Percentiles rank a stretch among this genome's conserved stretches.
phyloP scores from a whole-genome alignment of 2,113 vertebrate species.

The Saccopteryx bilineata region DNA sequence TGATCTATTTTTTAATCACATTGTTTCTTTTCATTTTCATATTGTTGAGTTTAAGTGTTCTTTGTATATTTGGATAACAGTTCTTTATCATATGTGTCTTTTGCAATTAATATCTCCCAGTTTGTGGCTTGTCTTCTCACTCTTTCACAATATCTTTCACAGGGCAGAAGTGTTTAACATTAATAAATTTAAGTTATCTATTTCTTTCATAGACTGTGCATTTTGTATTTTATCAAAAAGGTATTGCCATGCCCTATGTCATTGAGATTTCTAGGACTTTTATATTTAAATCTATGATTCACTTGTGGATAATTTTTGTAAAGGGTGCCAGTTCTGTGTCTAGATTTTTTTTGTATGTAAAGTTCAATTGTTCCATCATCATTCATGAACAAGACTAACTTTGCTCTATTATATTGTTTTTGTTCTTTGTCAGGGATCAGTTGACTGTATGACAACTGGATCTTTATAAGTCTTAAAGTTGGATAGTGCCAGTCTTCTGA shows the following conservation, averaged over 20 bases:
- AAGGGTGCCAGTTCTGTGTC: not conserved
- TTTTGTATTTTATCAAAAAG: not conserved
- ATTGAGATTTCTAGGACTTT: not conserved
- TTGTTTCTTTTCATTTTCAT: too few species aligned
- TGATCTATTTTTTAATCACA: too few species aligned
- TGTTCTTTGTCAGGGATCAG: not conserved
- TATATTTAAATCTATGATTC: not conserved
- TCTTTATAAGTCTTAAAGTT: not conserved
- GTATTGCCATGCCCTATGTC: not conserved
- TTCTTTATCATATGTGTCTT: not conserved
- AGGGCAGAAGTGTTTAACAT: not conserved
- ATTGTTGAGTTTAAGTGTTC: not conserved
- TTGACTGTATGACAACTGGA: not conserved
- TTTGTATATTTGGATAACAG: not conserved
- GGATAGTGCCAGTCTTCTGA: not conserved
- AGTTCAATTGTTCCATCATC: not conserved
- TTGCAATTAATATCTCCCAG: not conserved
- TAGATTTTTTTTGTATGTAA: not conserved
- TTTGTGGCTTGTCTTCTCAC: not conserved
- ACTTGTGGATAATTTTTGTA: not conserved
- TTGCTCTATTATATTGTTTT: not conserved
- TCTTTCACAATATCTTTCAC: not conserved
- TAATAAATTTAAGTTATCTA: not conserved
- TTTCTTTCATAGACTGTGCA: not conserved
- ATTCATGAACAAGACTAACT: not conserved